Evolutionary conservation across 35 echinoderm and acorn worm species (phyloP), one percentile per base, ranked within the genome.

Genomic region (Anneissia japonica): DNA sequence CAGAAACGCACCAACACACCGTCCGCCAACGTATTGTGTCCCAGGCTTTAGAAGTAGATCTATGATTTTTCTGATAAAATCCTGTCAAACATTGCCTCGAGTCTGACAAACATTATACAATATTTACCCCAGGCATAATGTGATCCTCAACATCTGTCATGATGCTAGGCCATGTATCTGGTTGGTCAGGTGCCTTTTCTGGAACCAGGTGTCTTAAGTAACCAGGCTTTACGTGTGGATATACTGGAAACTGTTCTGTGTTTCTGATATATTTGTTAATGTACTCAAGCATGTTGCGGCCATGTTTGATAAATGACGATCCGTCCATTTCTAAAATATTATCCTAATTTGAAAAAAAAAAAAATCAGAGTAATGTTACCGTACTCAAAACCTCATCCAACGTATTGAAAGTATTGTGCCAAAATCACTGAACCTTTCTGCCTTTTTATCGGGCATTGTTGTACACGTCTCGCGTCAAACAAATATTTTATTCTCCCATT

Each of bases 61-160:
- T 13, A 56, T 56, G 11, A 56, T 26, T 11, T 13, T 56, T 56
- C 11, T 56, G 46, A 11, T 13, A 11, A 56, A 56, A 13, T 56
- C 46, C n/a, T n/a, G n/a, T 56, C 11, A 56, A 26, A 13, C 26
- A 56, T 13, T 13, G 26, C 11, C 11, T 13, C 46, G 46, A 56
- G 46, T 56, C 46, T 13, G 26, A 13, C 26, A 56, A 56, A 56
- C 11, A 13, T n/a, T n/a, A 32, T 10, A 34, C 10, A 35, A 32
- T 4, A 26, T 32, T 75, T 77, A 77, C 75, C 75, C 75, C 75
- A 32, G 75, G 75, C 75, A 77, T 77, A 23, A 77, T 77, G 9
- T 35, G 9, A 12, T 77, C 35, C 33, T 77, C 75, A 12, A 77
- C 35, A 37, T 77, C 75, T 35, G 17, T 77, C 31, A 77, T 35